A percentile compares a stretch with the other conserved stretches of the same genome.
Evolutionary conservation across 2,113 vertebrate genomes (phyloP).

Genomic region (Nettapus auritus): DNA sequence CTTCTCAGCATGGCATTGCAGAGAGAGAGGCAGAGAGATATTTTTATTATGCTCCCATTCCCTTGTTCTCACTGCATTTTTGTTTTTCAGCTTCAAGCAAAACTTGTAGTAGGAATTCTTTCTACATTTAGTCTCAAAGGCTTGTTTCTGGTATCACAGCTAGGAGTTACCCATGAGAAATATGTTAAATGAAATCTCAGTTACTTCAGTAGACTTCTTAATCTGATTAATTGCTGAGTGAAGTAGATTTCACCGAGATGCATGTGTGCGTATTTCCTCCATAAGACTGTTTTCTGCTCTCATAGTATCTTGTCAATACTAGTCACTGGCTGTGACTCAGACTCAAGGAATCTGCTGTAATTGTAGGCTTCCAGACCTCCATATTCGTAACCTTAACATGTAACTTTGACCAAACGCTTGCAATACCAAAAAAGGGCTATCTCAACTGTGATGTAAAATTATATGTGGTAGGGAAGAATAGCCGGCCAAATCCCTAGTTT

Average conservation of each 20-base stretch:
- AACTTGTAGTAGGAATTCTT: neutral
- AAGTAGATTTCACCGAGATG: constrained; percentile 10
- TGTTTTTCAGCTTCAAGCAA: neutral
- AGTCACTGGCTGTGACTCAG: neutral
- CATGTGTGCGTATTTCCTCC: neutral
- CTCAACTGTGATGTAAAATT: neutral
- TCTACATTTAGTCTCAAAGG: neutral
- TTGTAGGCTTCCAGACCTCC: neutral
- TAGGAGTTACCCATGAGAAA: constrained; percentile 18
- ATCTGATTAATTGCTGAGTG: constrained; percentile 26
- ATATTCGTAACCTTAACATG: neutral
- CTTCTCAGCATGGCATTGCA: constrained; percentile 21
- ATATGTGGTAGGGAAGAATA: neutral
- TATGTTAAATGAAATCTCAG: neutral
- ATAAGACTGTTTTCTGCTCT: neutral
- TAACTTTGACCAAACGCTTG: neutral
- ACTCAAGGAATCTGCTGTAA: neutral
- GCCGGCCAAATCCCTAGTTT: neutral
- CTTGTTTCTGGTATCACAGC: constrained; percentile 13
- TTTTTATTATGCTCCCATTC: constrained; percentile 19
- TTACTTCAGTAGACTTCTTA: constrained; percentile 6
- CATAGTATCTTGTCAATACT: neutral
- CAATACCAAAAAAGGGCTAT: neutral
- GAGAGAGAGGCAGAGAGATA: neutral
- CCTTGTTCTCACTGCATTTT: constrained; percentile 13